Evolutionary conservation across 2,888 invertebrate species (phyloP), one percentile per base, ranked within the genome.

Genomic region (Drosophila pseudotalamancana): DNA sequence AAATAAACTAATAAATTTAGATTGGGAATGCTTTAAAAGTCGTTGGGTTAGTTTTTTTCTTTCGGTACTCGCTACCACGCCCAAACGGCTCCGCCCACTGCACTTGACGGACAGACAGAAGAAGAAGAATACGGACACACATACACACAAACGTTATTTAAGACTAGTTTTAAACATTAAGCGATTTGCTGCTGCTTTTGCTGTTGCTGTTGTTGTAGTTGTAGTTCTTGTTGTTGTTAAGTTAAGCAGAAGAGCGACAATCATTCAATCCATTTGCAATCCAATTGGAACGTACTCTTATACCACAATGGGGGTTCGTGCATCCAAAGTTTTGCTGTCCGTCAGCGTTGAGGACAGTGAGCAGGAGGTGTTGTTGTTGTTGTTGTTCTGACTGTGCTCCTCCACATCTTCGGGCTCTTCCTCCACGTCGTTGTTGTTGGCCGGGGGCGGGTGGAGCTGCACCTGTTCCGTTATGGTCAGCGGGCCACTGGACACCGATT

Each of bases 281-380:
- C 32, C 21, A 16, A 35, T 46, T 21, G 19, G 31, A 42, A n/a
- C n/a, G 0, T 3, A 45, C 3, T 49, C 12, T 23, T 71, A 80
- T 6, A 91, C 91, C 67, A 91, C 85, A 77, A 91, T 90, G 60
- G 91, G 91, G 25, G 90, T 85, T 42, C 91, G 89, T 23, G 89
- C 81, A 79, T 91, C 91, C 57, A 91, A 68, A 45, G 91, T 90
- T 72, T 90, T 91, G 75, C 91, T 91, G 53, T 90, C 90, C 51
- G 90, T 91, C 42, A 90, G 71, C 35, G 89, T 88, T 37, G 90
- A 90, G 55, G 90, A 89, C 53, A 90, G 49, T 19, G 90, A 90
- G 59, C 90, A 88, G 37, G 90, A 90, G 27, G 91, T 90, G 55
- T 90, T 86, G 73, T 90, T 90, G 66, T 89, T 89, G 46, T 89